Percentiles rank a stretch among this genome's conserved stretches.
These are phyloP conservation scores for Psophia crepitans DNA, from an alignment of 2,113 vertebrate species.

Conservation along the genomic window DNA sequence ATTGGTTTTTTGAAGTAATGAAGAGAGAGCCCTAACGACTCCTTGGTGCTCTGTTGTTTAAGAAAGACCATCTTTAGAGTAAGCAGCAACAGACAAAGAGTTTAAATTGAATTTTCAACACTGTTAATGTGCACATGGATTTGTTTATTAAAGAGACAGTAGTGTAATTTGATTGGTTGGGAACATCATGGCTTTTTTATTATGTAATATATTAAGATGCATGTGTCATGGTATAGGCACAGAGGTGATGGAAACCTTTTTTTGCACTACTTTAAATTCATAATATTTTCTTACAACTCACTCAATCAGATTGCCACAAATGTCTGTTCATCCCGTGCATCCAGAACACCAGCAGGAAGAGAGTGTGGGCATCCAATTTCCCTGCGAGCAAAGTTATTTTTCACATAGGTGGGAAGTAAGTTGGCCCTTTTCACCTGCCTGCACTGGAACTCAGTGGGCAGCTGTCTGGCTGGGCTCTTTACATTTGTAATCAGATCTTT, in stretches of 20 bases:
- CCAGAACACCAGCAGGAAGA: slow-evolving; percentile 15
- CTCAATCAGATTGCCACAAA: slow-evolving; percentile 47
- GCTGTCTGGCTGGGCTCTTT: neutral
- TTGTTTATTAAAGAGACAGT: slow-evolving; percentile 91
- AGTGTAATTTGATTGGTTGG: slow-evolving; percentile 85
- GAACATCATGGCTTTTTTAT: slow-evolving; percentile 82
- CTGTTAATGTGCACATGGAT: slow-evolving; percentile 91
- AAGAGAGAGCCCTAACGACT: slow-evolving; percentile 99
- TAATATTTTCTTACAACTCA: neutral
- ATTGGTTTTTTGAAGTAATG: slow-evolving; percentile 99
- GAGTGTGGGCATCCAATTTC: neutral
- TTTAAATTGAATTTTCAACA: slow-evolving; percentile 98
- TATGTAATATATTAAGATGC: slow-evolving; percentile 71
- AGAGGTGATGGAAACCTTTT: slow-evolving; percentile 21
- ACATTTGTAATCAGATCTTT: neutral
- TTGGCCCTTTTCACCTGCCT: neutral
- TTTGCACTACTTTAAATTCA: slow-evolving; percentile 15
- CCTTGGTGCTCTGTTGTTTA: slow-evolving; percentile 99
- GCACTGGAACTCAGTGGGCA: neutral
- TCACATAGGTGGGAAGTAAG: neutral
- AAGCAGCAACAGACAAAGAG: slow-evolving; percentile 97
- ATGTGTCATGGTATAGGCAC: slow-evolving; percentile 33
- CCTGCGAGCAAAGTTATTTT: slow-evolving; percentile 24
- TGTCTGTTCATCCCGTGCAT: slow-evolving; percentile 20
- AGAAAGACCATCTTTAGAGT: slow-evolving; percentile 98